Evolutionary conservation across 2,888 invertebrate species (phyloP).

Genomic region (Endomychus coccineus): DNA sequence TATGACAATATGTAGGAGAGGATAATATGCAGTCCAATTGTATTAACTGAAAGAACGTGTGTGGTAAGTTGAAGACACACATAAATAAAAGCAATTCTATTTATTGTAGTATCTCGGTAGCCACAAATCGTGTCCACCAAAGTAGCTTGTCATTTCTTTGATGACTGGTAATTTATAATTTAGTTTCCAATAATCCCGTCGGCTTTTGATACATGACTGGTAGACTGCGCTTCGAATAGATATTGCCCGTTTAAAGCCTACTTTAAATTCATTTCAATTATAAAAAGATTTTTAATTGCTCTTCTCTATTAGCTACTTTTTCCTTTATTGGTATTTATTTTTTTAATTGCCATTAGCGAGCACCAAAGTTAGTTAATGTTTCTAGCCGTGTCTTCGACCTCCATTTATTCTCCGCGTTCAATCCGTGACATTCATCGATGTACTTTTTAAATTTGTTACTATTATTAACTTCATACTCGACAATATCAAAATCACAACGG

Average conservation of each 20-base stretch:
- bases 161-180: constrained; percentile 38
- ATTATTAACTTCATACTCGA: too few species aligned
- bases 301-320: constrained; percentile 34
- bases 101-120: too few species aligned
- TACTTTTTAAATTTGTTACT: too few species aligned
- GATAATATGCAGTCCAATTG: too few species aligned
- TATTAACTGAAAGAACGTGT: too few species aligned
- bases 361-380: constrained; percentile 21
- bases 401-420: constrained; percentile 10
- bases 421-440: too few species aligned
- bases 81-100: too few species aligned
- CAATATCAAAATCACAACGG: too few species aligned
- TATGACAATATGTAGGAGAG: too few species aligned
- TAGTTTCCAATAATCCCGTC: constrained; percentile 38
- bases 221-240: constrained; percentile 37
- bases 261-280: constrained; percentile 41
- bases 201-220: constrained; percentile 38
- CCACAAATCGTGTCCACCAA: constrained; percentile 8
- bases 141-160: constrained; percentile 21
- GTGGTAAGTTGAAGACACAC: too few species aligned
- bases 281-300: constrained; percentile 44
- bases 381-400: constrained; percentile 18
- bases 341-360: constrained; percentile 26
- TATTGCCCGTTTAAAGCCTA: constrained; percentile 41
- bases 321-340: constrained; percentile 32